Percentiles rank a stretch among this genome's conserved stretches.
Evolutionary conservation across 2,113 vertebrate genomes (phyloP).

Genomic region (Phaethon lepturus): DNA sequence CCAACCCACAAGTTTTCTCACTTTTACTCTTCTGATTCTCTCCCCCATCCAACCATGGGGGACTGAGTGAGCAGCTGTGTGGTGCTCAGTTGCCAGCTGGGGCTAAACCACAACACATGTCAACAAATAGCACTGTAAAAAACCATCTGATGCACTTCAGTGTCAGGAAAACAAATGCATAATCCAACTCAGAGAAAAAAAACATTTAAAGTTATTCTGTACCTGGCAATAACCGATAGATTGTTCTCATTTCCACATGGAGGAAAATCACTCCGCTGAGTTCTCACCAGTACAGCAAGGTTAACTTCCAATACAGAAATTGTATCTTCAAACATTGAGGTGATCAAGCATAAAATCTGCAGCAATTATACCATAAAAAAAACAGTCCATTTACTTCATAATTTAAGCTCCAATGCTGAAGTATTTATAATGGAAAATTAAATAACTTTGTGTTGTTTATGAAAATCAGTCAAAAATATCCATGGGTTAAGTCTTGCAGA

Average conservation of each 20-base stretch:
- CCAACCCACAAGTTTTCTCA: too few species aligned
- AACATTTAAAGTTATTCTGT: background rate
- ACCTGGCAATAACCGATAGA: constrained; percentile 85
- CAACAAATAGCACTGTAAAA: background rate
- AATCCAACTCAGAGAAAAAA: background rate
- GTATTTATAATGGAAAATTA: background rate
- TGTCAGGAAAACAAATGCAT: background rate
- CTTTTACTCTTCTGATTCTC: too few species aligned
- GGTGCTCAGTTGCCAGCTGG: too few species aligned
- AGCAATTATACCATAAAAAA: background rate
- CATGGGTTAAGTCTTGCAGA: background rate
- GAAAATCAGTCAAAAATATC: background rate
- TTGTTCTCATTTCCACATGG: background rate
- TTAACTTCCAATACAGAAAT: constrained; percentile 78
- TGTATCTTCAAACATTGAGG: constrained; percentile 81
- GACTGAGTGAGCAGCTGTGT: too few species aligned
- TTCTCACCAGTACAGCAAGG: background rate
- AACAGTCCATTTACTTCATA: background rate
- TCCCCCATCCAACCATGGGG: too few species aligned
- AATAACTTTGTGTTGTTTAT: background rate
- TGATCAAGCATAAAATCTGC: constrained; percentile 81
- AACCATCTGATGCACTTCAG: background rate
- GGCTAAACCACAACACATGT: background rate
- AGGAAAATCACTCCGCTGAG: background rate
- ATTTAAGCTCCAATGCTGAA: background rate